Evolutionary conservation across 64 coral and sea anemone species (phyloP).

Genomic region (Platygyra sinensis): DNA sequence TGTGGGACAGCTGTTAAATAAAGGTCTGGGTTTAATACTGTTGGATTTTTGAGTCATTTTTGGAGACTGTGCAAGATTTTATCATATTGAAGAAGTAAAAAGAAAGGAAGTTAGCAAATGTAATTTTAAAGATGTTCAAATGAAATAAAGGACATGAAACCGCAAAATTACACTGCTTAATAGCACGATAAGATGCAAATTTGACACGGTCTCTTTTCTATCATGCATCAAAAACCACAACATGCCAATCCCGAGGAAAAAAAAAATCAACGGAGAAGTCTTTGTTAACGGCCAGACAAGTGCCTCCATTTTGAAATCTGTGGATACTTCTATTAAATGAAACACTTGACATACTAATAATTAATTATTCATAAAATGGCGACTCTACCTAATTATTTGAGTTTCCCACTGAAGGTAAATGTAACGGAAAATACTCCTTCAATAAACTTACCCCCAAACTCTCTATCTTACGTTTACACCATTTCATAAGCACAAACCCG

Average conservation of each 20-base stretch:
- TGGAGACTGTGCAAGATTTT: too few relatives aligned
- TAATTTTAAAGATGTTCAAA: too few relatives aligned
- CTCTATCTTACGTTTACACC: too few relatives aligned
- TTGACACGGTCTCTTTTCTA: not conserved
- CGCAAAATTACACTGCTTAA: too few relatives aligned
- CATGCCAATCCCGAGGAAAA: not conserved
- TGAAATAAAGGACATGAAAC: too few relatives aligned
- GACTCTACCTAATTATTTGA: not conserved
- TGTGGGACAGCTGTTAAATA: not conserved
- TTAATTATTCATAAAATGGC: not conserved
- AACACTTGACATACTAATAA: not conserved
- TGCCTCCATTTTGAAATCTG: not conserved
- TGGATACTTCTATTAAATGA: not conserved
- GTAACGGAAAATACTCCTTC: not conserved
- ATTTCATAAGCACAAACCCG: too few relatives aligned
- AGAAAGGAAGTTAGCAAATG: too few relatives aligned
- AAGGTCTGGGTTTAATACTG: not conserved
- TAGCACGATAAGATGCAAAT: too few relatives aligned
- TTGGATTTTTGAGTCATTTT: too few relatives aligned
- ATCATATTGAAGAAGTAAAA: too few relatives aligned
- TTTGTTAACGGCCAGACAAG: not conserved
- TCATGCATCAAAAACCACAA: not conserved
- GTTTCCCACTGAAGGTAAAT: not conserved
- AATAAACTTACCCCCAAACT: not conserved
- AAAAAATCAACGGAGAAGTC: not conserved